Evolutionary conservation across 1,140 invertebrate genomes (phyloP), one percentile per base, ranked within the genome.

Genomic region (Tetragonula clypearis): DNA sequence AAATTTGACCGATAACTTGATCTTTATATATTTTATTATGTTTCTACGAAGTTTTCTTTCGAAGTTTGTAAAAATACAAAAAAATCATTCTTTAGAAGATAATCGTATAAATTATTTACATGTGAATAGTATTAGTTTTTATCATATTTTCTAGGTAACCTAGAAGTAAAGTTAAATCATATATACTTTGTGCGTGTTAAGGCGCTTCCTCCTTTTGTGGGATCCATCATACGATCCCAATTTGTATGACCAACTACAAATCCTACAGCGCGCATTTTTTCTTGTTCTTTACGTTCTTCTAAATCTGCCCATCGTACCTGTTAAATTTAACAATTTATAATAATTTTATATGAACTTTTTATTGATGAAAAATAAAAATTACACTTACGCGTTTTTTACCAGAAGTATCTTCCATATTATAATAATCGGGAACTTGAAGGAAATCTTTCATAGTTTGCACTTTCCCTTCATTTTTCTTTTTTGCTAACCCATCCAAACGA

Each of bases 231-330:
- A 90, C 98, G 96, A 80, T 97, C 96, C 98, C 98, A 99, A 93
- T 99, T 97, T 1, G 98, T 98, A 88, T 99, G 98, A 8, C 98
- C 98, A 69, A 99, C 98, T 60, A 99, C 98, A 95, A 99, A 99
- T 23, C 98, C 98, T 75, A 99, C 97, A 21, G 98, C 98, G 49
- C 98, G 96, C 96, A 98, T 97, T 95, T 98, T 98, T 92, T 98
- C 97, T 95, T 99, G 98, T 88, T 97, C 94, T 88, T 97, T 97
- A 90, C 97, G 96, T 94, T 99, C 98, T 95, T 99, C 98, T 90
- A 99, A 96, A 95, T 99, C 98, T n/a, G 98, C 98, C 98, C 98
- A 99, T 82, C 98, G 96, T 86, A 99, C 98, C 98, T 99, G 93
- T 87, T 94, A 75, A 76, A 84, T 55, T 66, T 12, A 84, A 79